Conservation (phyloP, 1,140 invertebrate genomes). For the Temnothorax longispinosus region DNA sequence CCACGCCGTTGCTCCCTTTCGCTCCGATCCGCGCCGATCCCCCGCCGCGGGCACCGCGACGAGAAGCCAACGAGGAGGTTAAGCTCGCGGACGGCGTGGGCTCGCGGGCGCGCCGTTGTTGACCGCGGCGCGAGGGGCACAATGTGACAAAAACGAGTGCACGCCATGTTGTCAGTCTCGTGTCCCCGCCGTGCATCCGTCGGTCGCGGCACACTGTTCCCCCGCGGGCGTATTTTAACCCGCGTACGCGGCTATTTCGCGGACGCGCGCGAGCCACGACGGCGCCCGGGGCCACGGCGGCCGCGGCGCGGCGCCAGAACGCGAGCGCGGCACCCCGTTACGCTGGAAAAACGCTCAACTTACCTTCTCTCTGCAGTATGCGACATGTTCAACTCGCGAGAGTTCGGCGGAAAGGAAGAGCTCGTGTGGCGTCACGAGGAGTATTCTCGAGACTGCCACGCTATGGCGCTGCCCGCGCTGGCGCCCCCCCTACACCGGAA, state of each 20-base stretch:
- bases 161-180: conserved; percentile 91
- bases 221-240: conserved; percentile 35
- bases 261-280: neutral
- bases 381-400: conserved; percentile 91
- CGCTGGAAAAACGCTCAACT: conserved; percentile 82
- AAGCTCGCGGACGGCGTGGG: neutral
- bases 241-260: neutral
- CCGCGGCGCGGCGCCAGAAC: conserved; percentile 13
- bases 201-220: conserved; percentile 65
- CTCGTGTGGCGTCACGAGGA: conserved; percentile 80
- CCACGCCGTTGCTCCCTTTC: too few species aligned
- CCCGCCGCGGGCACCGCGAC: neutral
- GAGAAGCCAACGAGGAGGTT: conserved; percentile 23
- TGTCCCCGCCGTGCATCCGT: conserved; percentile 81
- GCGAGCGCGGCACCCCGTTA: conserved; percentile 21
- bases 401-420: conserved; percentile 90
- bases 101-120: neutral
- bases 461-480: conserved; percentile 58
- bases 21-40: neutral
- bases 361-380: conserved; percentile 91
- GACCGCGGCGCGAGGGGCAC: conserved; percentile 30
- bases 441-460: conserved; percentile 70
- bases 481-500: neutral
- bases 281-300: neutral
- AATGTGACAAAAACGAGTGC: conserved; percentile 84